Base-by-base conservation (phyloP, 1,140 invertebrate species). In the Stegodyphus dumicola region DNA sequence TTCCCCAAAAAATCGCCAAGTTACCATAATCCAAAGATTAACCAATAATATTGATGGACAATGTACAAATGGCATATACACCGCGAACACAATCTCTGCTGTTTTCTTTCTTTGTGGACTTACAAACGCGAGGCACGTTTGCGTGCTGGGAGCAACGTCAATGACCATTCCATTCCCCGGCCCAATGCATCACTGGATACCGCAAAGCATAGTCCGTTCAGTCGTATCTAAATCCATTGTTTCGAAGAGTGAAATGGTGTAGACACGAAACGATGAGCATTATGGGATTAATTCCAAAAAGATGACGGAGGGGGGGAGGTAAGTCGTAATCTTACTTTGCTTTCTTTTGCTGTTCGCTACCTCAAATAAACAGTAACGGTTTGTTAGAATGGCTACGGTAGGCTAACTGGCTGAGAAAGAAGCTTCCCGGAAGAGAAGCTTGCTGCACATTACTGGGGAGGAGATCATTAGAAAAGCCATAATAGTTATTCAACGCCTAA, bases 191-290 rank as follows among this genome's bases (percentile, higher is more conserved):
- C 13, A 33, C 7, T 74, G 52, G 53, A 15, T 56, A 51, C 52
- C 52, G 18, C 17, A 67, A 67, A 2, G n/a, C n/a, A 13, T n/a
- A 52, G 71, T 74, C 71, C 71, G 71, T 74, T 74, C 71, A 74
- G 53, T 51, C 71, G 71, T 74, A 54, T 10, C 71, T 74, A 74
- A 74, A 74, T 74, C 71, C 71, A 74, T 74, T 74, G 71, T 74
- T 33, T 74, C 48, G 49, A 51, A 7, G 49, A 71, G 33, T 13
- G 69, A 48, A 6, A 71, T 60, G 9, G 17, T 7, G 17, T n/a
- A 67, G 65, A n/a, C 65, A 67, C 65, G 65, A 9, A 60, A 15
- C 56, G 9, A 9, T 60, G 56, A 9, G 15, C 65, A 67, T 67
- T 67, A 67, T 67, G 15, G n/a, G 65, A 67, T 67, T 67, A 67